A percentile compares a stretch with the other conserved stretches of the same genome.
Evolutionary conservation across 2,888 invertebrate species (phyloP).

Genomic region (Trichacis sp.): DNA sequence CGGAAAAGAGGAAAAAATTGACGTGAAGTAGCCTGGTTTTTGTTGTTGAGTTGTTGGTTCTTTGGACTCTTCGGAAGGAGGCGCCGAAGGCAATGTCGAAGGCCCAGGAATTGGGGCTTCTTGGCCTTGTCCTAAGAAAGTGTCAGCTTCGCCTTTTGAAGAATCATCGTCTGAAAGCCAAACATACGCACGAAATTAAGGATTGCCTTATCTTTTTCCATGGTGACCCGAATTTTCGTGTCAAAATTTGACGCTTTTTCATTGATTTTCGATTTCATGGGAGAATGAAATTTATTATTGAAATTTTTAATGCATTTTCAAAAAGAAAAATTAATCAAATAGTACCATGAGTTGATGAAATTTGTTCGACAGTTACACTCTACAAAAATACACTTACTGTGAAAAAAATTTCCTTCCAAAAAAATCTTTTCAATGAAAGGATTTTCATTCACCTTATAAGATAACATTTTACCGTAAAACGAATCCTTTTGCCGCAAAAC

Average conservation of each 20-base stretch:
- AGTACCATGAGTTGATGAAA: no score
- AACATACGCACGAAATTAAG: constrained; percentile 45
- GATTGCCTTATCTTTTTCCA: constrained; percentile 63
- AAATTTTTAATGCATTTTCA: no score
- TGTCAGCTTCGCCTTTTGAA: constrained; percentile 50
- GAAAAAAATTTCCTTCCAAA: no score
- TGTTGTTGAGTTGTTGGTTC: constrained; percentile 32
- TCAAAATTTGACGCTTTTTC: no score
- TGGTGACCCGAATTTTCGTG: constrained; percentile 48
- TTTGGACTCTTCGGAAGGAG: constrained; percentile 29
- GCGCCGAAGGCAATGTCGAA: constrained; percentile 7
- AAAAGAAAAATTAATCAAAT: background rate
- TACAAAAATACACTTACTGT: no score
- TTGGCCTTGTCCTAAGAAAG: constrained; percentile 54
- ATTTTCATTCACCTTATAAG: no score
- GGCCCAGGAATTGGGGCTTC: constrained; percentile 18
- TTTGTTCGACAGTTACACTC: no score
- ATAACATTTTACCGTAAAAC: no score
- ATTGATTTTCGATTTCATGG: no score
- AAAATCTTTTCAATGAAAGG: no score
- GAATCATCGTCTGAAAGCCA: constrained; percentile 48
- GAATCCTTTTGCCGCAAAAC: no score
- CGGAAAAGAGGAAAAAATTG: constrained; percentile 62
- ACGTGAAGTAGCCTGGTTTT: constrained; percentile 60
- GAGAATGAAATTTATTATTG: no score